Conservation (phyloP, 2,113 vertebrate genomes). For the Crotalus viridis region DNA sequence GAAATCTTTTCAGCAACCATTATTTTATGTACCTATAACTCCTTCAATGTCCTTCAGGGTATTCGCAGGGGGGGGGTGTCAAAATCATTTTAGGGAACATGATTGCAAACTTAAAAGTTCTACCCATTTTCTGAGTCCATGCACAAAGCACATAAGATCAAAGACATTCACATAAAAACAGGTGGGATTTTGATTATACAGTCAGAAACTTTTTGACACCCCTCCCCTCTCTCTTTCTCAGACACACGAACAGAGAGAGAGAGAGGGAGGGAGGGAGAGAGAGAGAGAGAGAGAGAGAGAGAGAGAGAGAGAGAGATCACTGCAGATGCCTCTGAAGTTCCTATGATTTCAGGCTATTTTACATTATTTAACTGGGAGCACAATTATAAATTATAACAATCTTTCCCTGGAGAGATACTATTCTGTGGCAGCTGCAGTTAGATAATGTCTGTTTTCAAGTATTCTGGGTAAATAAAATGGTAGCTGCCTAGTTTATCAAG, state of each 20-base stretch:
- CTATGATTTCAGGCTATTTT: background rate
- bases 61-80: accelerated
- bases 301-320: background rate
- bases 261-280: too few relatives aligned
- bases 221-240: too few relatives aligned
- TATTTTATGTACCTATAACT: background rate
- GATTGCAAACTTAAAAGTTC: background rate
- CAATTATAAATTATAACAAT: background rate
- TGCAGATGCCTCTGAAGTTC: background rate
- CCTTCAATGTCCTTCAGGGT: background rate
- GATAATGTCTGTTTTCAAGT: background rate
- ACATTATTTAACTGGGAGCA: background rate
- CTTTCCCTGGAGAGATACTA: background rate
- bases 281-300: too few relatives aligned
- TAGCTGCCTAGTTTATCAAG: background rate
- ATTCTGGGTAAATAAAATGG: background rate
- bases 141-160: background rate
- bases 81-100: background rate
- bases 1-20: background rate
- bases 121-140: background rate
- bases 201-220: background rate
- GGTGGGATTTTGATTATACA: background rate
- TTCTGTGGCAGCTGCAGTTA: background rate
- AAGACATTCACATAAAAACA: background rate
- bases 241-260: too few relatives aligned